Evolutionary conservation across 2,888 invertebrate species (phyloP), one percentile per base, ranked within the genome.

Genomic region (Watsonalla cultraria): DNA sequence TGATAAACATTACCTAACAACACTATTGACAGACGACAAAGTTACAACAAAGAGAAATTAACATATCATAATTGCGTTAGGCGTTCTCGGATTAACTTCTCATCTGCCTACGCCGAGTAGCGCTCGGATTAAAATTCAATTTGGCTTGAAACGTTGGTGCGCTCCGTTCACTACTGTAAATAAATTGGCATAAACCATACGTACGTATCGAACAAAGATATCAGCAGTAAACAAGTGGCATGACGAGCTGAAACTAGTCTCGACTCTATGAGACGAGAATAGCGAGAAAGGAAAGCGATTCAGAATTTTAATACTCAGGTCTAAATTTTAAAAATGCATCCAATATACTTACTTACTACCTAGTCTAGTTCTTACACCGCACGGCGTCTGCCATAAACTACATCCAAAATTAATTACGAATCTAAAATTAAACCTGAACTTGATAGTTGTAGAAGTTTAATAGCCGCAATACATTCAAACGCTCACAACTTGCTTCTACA

Each of bases 61-160:
- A 75, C 78, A 78, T 81, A 77, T 68, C 59, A 64, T 76, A 80
- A 80, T 80, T 76, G 68, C 64, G 70, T 78, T 77, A 73, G 67
- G 62, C 68, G 70, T 69, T 70, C 68, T 72, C 63, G 70, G 77
- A 78, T 82, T 75, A 72, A 72, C 66, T 76, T 73, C 72, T 72
- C 71, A 71, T 75, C 71, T 65, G 69, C 74, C 69, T 70, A 74
- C 74, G 68, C 68, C 55, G 54, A 64, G 64, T 69, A 67, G 59
- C 65, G 59, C 64, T 60, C 55, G 62, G 73, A 71, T 78, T 76
- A 70, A 78, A 73, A 81, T 78, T 78, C 64, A 79, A 82, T 82
- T 78, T 75, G 53, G 59, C 58, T 68, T 62, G 68, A 63, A 65
- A 69, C 65, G 61, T 61, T 49, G 49, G 56, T 57, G 59, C 61